Evolutionary conservation across 2,113 vertebrate genomes (phyloP).

Genomic region (Rhineura floridana): DNA sequence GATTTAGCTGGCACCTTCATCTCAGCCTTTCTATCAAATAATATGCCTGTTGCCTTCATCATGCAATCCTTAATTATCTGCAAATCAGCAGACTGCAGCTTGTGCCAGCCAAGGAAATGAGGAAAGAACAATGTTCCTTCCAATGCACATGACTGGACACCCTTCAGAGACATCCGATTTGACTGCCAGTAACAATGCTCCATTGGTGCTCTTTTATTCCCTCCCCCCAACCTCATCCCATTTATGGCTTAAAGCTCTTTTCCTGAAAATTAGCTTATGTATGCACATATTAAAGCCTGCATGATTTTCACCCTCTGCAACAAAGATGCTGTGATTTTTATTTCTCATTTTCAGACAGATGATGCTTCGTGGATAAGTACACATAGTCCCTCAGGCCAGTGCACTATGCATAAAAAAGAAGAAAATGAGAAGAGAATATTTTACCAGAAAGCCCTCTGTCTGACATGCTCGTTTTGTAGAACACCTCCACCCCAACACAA

Average conservation of each 20-base stretch:
- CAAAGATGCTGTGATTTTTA: constrained; percentile 27
- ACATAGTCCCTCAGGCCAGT: not conserved
- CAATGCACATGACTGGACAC: constrained; percentile 50
- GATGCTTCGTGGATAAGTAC: constrained; percentile 35
- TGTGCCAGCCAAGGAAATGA: constrained; percentile 63
- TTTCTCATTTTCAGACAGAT: constrained; percentile 43
- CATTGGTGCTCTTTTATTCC: constrained; percentile 45
- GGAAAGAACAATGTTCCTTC: constrained; percentile 54
- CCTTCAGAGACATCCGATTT: constrained; percentile 61
- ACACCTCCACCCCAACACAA: not conserved
- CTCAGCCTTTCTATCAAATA: constrained; percentile 71
- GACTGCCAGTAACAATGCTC: constrained; percentile 63
- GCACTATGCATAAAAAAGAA: not conserved
- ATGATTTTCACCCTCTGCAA: constrained; percentile 11
- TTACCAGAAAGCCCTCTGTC: not conserved
- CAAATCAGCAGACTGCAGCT: constrained; percentile 66
- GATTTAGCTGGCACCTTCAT: constrained; percentile 68
- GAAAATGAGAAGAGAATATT: constrained; percentile 17
- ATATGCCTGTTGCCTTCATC: constrained; percentile 69
- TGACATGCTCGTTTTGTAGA: not conserved
- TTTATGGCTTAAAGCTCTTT: constrained; percentile 44
- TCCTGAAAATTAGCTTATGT: constrained; percentile 46
- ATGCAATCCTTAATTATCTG: constrained; percentile 71
- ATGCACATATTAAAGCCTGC: constrained; percentile 44
- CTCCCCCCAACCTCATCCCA: not conserved